A percentile compares a stretch with the other conserved stretches of the same genome.
Conservation (phyloP, 2,797 vertebrate genomes). For the Gambelia wislizenii region DNA sequence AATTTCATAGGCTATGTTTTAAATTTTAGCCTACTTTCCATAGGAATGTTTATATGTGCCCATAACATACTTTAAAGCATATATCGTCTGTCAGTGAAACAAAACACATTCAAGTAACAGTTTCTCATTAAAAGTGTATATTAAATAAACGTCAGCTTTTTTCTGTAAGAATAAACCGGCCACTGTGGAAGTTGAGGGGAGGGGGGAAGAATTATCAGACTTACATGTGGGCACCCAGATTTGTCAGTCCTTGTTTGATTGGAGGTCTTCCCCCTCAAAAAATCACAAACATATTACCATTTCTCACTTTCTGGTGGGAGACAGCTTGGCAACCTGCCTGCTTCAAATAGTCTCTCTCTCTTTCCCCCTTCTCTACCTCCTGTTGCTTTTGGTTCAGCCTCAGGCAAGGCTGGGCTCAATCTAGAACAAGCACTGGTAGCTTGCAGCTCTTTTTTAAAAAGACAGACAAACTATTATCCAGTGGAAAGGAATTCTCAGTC, state of each 20-base stretch:
- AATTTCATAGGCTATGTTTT: conserved; percentile 9
- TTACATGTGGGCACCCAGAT: neutral
- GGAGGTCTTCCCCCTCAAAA: neutral
- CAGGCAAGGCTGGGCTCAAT: neutral
- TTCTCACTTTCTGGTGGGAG: neutral
- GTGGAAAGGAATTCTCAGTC: neutral
- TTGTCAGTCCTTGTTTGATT: neutral
- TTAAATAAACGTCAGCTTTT: neutral
- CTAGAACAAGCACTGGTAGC: no score
- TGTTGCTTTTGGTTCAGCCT: neutral
- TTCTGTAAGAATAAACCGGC: neutral
- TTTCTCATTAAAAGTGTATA: neutral
- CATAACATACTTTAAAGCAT: conserved; percentile 10
- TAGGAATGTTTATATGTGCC: conserved; percentile 21
- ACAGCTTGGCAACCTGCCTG: neutral
- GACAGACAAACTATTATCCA: neutral
- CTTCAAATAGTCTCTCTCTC: neutral
- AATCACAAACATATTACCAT: neutral
- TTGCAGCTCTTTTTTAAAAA: neutral
- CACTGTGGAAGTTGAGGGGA: no score
- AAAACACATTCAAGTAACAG: neutral
- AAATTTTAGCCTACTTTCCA: conserved; percentile 14
- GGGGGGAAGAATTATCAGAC: no score
- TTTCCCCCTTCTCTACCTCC: neutral
- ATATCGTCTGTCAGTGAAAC: conserved; percentile 9